Base-by-base conservation (phyloP, 2,113 vertebrate genomes). In the Dipodomys ordii region DNA sequence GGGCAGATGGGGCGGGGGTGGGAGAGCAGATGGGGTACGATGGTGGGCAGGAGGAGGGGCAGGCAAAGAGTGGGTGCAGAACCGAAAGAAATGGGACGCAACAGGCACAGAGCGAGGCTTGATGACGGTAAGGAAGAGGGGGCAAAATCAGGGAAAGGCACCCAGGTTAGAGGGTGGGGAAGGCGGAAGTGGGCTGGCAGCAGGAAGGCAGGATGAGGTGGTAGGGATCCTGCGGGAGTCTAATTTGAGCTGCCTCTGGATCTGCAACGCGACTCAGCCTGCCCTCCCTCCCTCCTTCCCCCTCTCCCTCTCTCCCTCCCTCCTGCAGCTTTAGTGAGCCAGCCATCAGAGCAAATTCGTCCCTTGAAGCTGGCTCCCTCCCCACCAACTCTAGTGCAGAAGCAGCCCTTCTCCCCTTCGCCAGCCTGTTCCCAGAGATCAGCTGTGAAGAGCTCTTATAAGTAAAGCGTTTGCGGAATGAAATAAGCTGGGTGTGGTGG, bases 391-490 rank as follows among this genome's bases (percentile, higher is more conserved):
- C 68, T 1, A 49, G 87, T 60, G 83, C 69, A 96, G 77, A 78
- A 82, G 92, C 93, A 28, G 87, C 90, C 90, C 69, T 30, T n/a
- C 65, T 92, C 85, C 74, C 88, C 89, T 1, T 18, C 0, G 35
- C 92, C 82, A 71, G 95, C 96, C 84, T 64, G 49, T 90, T 2
- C 77, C 65, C 83, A 73, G 82, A 92, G 68, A 69, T 35, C 69
- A 23, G 57, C 92, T 39, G 11, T 27, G 73, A 95, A 89, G 74
- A 90, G 62, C 72, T 62, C 35, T 44, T 46, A 76, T 82, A 91
- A 95, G 69, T 88, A 91, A 94, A 96, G 69, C 22, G 7, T 91
- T 91, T 82, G 76, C 77, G 28, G 68, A 92, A 68, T 20, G 5
- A 90, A 83, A 79, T 53, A 6, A 35, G 35, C 83, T 73, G 79